These are phyloP conservation scores for Belonocnema kinseyi DNA, from an alignment of 1,140 invertebrate species.

Conservation along the genomic window DNA sequence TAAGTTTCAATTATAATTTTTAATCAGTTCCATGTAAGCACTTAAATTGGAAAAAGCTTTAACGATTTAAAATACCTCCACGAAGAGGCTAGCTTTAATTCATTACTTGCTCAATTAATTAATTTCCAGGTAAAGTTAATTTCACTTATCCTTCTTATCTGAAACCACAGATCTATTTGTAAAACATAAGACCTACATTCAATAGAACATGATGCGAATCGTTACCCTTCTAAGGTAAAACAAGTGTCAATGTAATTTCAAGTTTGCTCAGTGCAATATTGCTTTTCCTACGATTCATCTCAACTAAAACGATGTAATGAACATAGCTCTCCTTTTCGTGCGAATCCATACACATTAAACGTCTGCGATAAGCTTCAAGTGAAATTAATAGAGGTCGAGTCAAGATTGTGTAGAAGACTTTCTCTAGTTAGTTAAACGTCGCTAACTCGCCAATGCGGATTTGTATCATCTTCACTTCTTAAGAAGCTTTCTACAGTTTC, in stretches of 20 bases:
- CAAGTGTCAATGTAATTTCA: constrained; percentile 10
- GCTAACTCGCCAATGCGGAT: constrained; percentile 23
- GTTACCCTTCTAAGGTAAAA: neutral
- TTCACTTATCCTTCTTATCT: constrained; percentile 13
- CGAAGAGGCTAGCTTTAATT: constrained; percentile 6
- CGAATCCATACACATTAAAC: neutral
- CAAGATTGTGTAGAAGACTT: constrained; percentile 6
- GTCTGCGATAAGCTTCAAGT: neutral
- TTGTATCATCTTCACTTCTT: constrained; percentile 25
- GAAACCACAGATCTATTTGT: constrained; percentile 23
- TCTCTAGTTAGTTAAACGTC: constrained; percentile 15
- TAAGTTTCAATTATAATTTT: no score
- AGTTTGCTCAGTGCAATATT: neutral
- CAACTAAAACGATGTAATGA: neutral
- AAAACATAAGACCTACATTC: constrained; percentile 21
- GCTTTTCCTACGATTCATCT: neutral
- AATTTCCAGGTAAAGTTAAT: constrained; percentile 21
- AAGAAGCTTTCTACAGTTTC: constrained; percentile 20
- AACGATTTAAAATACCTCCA: neutral
- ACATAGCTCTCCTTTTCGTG: neutral
- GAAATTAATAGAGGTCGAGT: constrained; percentile 25
- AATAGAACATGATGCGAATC: neutral
- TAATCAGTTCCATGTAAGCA: neutral
- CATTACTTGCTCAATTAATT: constrained; percentile 14
- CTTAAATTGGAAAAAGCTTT: neutral